Evolutionary conservation across 2,888 invertebrate species (phyloP).

Genomic region (Resseliella maxima): DNA sequence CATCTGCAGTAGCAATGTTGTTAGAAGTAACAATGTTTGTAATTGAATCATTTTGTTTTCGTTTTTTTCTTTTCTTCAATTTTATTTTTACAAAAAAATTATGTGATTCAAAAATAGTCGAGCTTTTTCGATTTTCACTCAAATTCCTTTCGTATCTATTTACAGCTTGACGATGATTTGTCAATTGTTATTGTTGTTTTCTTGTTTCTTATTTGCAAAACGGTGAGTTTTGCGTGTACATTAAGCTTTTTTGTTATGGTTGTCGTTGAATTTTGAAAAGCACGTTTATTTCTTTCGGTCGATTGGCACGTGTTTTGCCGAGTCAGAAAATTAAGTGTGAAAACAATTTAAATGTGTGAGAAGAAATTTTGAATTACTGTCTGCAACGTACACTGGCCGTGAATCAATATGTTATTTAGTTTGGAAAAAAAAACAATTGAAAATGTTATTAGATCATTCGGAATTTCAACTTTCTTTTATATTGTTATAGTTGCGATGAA

Average conservation of each 20-base stretch:
- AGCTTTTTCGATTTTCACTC: not conserved
- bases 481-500: not conserved
- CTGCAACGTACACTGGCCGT: not conserved
- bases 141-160: conserved; percentile 16
- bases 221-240: conserved; percentile 8
- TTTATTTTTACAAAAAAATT: too few species aligned
- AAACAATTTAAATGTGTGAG: not conserved
- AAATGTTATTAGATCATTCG: not conserved
- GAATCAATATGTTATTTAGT: conserved; percentile 9
- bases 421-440: not conserved
- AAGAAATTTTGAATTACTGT: not conserved
- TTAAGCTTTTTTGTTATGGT: conserved; percentile 36
- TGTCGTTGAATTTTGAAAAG: not conserved
- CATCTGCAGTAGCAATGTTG: not conserved
- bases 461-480: not conserved
- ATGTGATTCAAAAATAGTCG: not conserved
- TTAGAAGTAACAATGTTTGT: not conserved
- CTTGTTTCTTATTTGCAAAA: not conserved
- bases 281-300: conserved; percentile 11
- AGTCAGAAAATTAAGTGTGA: not conserved
- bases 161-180: conserved; percentile 25
- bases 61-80: not conserved
- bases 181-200: conserved; percentile 25
- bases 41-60: conserved; percentile 28
- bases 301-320: not conserved